Conservation (phyloP, 2,888 invertebrate genomes). For the Plagiodera versicolora region DNA sequence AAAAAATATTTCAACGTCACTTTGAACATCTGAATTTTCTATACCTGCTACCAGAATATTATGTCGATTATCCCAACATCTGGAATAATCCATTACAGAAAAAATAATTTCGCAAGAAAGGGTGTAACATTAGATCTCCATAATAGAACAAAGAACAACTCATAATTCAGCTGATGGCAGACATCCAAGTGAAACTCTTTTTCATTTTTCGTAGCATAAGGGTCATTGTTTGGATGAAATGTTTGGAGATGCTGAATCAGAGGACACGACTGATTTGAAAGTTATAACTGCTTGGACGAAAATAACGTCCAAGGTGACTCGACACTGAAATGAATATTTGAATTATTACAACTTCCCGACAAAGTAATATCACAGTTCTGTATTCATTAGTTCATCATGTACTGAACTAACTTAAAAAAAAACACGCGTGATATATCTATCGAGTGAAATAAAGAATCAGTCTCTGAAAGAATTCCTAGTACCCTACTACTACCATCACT, state of each 20-base stretch:
- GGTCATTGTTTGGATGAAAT: conserved; percentile 38
- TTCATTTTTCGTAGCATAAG: conserved; percentile 22
- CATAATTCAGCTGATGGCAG: conserved; percentile 17
- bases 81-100: not conserved
- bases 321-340: conserved; percentile 33
- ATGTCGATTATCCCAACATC: not conserved
- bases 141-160: conserved; percentile 10
- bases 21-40: no score
- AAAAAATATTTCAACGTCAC: not conserved
- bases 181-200: conserved; percentile 26
- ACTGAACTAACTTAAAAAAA: not conserved
- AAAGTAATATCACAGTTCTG: not conserved
- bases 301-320: conserved; percentile 44
- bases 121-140: not conserved
- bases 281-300: conserved; percentile 38
- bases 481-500: no score
- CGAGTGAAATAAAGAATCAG: no score
- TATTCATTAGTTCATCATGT: not conserved
- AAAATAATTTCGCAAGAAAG: not conserved
- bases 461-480: no score
- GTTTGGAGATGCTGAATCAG: conserved; percentile 32
- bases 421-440: not conserved
- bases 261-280: conserved; percentile 38
- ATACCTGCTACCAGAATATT: no score
- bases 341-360: conserved; percentile 34